Base-by-base conservation (phyloP, 2,888 invertebrate genomes). In the Leptinotarsa peninsularis region DNA sequence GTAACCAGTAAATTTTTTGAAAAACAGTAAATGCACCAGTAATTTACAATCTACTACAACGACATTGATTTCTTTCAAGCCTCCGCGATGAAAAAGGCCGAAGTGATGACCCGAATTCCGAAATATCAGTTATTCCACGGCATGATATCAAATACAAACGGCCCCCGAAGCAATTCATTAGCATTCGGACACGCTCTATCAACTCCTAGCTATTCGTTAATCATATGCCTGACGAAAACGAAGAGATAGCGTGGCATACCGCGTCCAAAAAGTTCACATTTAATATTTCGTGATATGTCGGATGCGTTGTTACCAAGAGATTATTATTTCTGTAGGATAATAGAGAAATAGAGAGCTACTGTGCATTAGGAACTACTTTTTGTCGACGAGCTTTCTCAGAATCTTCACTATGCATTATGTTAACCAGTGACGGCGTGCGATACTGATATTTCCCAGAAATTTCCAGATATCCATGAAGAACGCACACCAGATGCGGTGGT, bases 81-180 rank as follows among this genome's bases (percentile, higher is more conserved):
- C 10, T 43, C 43, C 43, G 43, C 43, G n/a, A 33, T 63, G 63
- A 63, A 18, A 63, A 63, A 33, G 2, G 7, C 43, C 33, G n/a
- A 63, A 33, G 33, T 27, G 33, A n/a, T 33, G 63, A 33, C 63
- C 63, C 63, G 43, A 33, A 63, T 70, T 58, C 49, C 70, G 4
- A 70, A 70, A 60, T 43, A 49, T 58, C 69, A 33, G 33, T 17
- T n/a, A 56, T 69, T 69, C 56, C 43, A 54, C 27, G n/a, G 54
- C 43, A 52, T 67, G 50, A 50, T 50, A 17, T n/a, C 27, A 7
- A 43, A 56, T 56, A 43, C 43, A 43, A 21, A 68, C 56, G 70
- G 50, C 54, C 56, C 56, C 18, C 14, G 54, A 68, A 58, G 70
- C 58, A 60, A 49, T 70, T 58, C 70, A 70, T 70, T 70, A 70